A percentile compares a stretch with the other conserved stretches of the same genome.
These are phyloP conservation scores for Pachypsylla venusta DNA, from an alignment of 1,140 invertebrate species.

Conservation along the genomic window DNA sequence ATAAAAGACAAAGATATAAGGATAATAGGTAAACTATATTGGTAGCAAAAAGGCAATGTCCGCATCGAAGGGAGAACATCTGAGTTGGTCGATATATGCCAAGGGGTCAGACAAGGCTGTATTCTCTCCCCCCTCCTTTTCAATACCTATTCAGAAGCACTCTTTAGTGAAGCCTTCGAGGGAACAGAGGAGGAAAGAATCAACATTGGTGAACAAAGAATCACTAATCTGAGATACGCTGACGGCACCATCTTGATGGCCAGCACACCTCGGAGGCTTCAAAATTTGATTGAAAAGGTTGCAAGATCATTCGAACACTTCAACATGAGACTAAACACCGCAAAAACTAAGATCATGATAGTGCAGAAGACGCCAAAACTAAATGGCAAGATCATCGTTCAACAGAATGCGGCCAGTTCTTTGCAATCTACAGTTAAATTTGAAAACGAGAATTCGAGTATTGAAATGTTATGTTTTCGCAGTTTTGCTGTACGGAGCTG, in stretches of 20 bases:
- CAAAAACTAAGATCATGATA: constrained; percentile 13
- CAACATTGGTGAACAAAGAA: constrained; percentile 12
- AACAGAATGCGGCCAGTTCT: constrained; percentile 9
- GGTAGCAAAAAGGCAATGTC: constrained; percentile 1
- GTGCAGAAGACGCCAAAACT: constrained; percentile 7
- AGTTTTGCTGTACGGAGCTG: constrained; percentile 16
- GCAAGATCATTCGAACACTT: constrained; percentile 11
- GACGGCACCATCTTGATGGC: constrained; percentile 18
- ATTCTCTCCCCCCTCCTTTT: constrained; percentile 27
- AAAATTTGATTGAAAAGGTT: constrained; percentile 10
- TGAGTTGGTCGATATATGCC: background rate
- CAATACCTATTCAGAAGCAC: constrained; percentile 24
- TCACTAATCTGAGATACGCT: constrained; percentile 18
- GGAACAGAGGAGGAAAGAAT: constrained; percentile 13
- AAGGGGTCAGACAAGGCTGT: constrained; percentile 27
- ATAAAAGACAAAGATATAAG: background rate
- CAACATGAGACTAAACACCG: constrained; percentile 2
- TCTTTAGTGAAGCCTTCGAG: constrained; percentile 16
- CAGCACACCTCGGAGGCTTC: constrained; percentile 1
- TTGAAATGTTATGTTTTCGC: constrained; percentile 16
- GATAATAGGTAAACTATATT: background rate
- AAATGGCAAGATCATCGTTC: constrained; percentile 9
- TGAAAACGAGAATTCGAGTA: constrained; percentile 14
- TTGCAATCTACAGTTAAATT: constrained; percentile 2
- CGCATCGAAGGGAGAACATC: background rate